A percentile compares a stretch with the other conserved stretches of the same genome.
Evolutionary conservation across 2,113 vertebrate species (phyloP).

Genomic region (Arenaria interpres): DNA sequence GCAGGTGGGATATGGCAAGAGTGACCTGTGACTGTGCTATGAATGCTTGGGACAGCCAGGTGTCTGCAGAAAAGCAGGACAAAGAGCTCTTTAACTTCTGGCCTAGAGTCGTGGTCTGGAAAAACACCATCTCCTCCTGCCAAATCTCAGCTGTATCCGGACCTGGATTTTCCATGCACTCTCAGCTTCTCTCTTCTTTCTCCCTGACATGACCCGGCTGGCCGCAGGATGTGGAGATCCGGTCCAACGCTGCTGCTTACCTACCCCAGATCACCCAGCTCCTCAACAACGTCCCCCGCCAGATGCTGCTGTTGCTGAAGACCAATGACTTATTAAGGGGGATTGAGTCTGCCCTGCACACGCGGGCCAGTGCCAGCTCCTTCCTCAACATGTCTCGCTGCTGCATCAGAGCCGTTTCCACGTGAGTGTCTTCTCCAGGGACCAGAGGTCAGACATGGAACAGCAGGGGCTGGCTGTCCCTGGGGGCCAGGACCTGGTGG

Average conservation of each 20-base stretch:
- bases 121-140: not conserved
- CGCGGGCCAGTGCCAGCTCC: constrained; percentile 88
- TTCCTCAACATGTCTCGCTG: constrained; percentile 98
- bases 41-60: not conserved
- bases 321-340: constrained; percentile 95
- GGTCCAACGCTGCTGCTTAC: constrained; percentile 86
- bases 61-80: not conserved
- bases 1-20: not conserved
- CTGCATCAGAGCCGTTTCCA: constrained; percentile 86
- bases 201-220: not conserved
- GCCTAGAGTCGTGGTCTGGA: not conserved
- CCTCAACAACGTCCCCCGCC: constrained; percentile 87
- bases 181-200: constrained; percentile 22
- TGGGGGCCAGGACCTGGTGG: not conserved
- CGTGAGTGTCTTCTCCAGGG: constrained; percentile 72
- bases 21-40: not conserved
- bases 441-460: not conserved
- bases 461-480: not conserved
- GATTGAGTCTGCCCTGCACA: constrained; percentile 88
- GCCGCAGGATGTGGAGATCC: constrained; percentile 87
- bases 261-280: constrained; percentile 95
- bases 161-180: not conserved
- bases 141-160: not conserved
- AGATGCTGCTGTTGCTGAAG: constrained; percentile 96
- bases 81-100: not conserved